Conservation (phyloP, 2,888 invertebrate genomes). For the Stictocephala bisonia region DNA sequence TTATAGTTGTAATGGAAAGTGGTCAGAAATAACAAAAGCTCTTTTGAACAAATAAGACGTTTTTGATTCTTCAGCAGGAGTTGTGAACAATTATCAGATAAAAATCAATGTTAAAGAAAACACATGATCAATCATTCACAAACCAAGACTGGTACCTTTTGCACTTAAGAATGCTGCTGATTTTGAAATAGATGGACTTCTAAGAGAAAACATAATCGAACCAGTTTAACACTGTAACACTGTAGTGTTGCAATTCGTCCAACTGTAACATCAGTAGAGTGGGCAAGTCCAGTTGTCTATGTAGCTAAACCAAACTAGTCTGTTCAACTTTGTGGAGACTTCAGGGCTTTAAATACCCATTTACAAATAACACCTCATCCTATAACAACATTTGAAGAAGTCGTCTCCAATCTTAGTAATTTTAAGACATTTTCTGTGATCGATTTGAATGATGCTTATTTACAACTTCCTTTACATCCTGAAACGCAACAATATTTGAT, state of each 20-base stretch:
- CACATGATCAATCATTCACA: background rate
- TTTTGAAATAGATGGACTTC: too few relatives aligned
- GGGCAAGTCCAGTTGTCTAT: background rate
- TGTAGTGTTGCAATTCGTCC: too few relatives aligned
- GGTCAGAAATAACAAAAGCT: too few relatives aligned
- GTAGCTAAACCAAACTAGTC: too few relatives aligned
- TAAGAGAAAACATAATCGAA: background rate
- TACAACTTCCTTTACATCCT: background rate
- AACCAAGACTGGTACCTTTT: too few relatives aligned
- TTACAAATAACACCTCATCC: background rate
- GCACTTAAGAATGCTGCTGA: too few relatives aligned
- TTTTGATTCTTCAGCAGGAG: background rate
- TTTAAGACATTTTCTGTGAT: background rate
- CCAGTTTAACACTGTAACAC: too few relatives aligned
- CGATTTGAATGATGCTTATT: conserved; percentile 15
- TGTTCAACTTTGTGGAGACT: too few relatives aligned
- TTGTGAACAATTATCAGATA: background rate
- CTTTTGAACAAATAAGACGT: too few relatives aligned
- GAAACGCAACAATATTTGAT: background rate
- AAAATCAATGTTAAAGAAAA: background rate
- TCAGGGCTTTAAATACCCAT: background rate
- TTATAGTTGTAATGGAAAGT: too few relatives aligned
- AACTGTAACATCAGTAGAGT: background rate
- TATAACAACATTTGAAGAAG: background rate
- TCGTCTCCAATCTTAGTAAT: background rate